Conservation (phyloP, 2,888 invertebrate genomes). For the Camptogramma bilineatum region DNA sequence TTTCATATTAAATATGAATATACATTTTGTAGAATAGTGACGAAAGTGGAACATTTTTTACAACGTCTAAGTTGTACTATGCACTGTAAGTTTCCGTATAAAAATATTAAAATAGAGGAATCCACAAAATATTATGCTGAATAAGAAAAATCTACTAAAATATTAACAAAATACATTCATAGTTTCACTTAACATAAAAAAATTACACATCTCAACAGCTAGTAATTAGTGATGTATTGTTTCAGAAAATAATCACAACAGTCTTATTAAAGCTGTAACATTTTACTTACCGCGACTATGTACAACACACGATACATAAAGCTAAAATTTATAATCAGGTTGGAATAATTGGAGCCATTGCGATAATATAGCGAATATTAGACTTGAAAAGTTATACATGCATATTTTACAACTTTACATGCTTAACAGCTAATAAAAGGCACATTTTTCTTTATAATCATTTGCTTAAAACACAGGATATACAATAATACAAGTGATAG, state of each 20-base stretch:
- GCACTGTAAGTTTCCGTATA: slow-evolving; percentile 53
- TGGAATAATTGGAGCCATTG: slow-evolving; percentile 46
- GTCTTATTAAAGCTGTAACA: slow-evolving; percentile 65
- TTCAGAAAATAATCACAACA: slow-evolving; percentile 64
- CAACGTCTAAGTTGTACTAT: slow-evolving; percentile 51
- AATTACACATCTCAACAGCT: slow-evolving; percentile 12
- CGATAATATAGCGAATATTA: slow-evolving; percentile 20
- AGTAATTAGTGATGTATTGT: slow-evolving; percentile 56
- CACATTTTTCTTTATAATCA: slow-evolving; percentile 55
- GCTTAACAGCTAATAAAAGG: slow-evolving; percentile 64
- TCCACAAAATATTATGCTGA: slow-evolving; percentile 42
- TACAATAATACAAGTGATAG: slow-evolving; percentile 42
- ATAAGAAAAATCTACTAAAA: slow-evolving; percentile 28
- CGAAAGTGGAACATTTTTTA: slow-evolving; percentile 59
- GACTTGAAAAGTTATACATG: slow-evolving; percentile 12
- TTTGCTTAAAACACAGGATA: slow-evolving; percentile 28
- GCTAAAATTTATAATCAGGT: slow-evolving; percentile 41
- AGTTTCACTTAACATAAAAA: slow-evolving; percentile 11
- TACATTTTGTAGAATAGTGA: slow-evolving; percentile 66
- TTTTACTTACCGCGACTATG: slow-evolving; percentile 34
- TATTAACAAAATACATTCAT: slow-evolving; percentile 21
- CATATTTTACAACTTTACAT: slow-evolving; percentile 26
- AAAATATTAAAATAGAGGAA: slow-evolving; percentile 54
- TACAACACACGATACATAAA: slow-evolving; percentile 47
- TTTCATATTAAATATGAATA: slow-evolving; percentile 65